A percentile compares a stretch with the other conserved stretches of the same genome.
Conservation (phyloP, 2,797 vertebrate genomes). For the Choloepus didactylus region DNA sequence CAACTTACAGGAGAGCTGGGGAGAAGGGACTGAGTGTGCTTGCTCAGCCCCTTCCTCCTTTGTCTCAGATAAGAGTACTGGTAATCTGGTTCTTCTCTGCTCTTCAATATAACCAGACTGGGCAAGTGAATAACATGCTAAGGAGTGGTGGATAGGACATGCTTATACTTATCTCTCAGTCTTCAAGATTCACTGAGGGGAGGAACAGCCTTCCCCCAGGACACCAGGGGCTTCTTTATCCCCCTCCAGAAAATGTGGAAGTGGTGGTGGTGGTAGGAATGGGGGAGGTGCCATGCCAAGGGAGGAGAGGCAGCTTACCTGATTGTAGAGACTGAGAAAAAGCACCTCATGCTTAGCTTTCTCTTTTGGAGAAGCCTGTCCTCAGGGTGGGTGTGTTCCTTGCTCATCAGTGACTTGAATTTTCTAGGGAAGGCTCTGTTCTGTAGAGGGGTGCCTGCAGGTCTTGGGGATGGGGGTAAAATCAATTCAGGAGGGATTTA, state of each 20-base stretch:
- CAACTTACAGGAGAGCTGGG: not conserved
- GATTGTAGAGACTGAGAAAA: not conserved
- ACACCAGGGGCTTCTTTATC: not conserved
- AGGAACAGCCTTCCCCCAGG: not conserved
- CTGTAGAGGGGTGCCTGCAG: not conserved
- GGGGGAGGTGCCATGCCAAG: fast-evolving
- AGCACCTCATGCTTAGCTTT: not conserved
- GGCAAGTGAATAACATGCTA: not conserved
- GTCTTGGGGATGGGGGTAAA: not conserved
- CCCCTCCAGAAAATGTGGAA: not conserved
- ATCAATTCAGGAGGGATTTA: not conserved
- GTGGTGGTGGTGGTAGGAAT: fast-evolving
- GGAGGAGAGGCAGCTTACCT: too few species aligned
- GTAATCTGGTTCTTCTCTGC: not conserved
- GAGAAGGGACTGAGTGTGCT: not conserved
- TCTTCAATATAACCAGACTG: not conserved
- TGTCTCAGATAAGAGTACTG: not conserved
- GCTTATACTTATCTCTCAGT: not conserved
- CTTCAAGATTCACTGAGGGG: not conserved
- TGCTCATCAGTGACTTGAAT: too few species aligned
- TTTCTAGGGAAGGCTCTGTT: not conserved
- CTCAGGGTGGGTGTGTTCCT: not conserved
- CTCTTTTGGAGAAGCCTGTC: not conserved
- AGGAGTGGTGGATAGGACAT: not conserved
- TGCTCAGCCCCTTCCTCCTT: too few species aligned